Evolutionary conservation across 2,113 vertebrate species (phyloP), one percentile per base, ranked within the genome.

Genomic region (Puffinus mauretanicus): DNA sequence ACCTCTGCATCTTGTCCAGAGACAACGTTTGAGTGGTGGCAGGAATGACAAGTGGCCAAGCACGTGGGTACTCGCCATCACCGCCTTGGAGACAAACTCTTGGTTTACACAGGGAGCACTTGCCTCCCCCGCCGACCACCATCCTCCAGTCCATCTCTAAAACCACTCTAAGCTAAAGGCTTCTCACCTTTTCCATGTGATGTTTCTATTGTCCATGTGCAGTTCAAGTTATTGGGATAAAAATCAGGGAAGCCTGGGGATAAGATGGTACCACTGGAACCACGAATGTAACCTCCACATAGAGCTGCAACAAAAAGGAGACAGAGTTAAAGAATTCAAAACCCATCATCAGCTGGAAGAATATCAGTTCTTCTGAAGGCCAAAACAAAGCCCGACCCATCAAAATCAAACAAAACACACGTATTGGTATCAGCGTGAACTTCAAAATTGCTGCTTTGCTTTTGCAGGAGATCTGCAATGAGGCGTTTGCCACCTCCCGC

Each of bases 211-310:
- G 99, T 97, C 99, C 99, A 99, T 0, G 99, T 99, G 97, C 99
- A 99, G 98, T 99, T 99, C 97, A 99, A 96, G 97, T 99, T 99
- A 97, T 99, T 99, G 10, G 99, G 99, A 96, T 99, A 99, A 96
- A 99, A 99, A 94, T 99, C 99, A 34, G 99, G 99, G 92, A 99
- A 99, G 32, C 99, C 99, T 18, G 99, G 99, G 14, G 99, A 99
- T 55, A 99, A 96, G 96, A 99, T 99, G 95, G 99, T 99, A 36
- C 99, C 99, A 13, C 97, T 97, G 97, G 99, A 99, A 64, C 99
- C 99, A 93, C 98, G 99, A 86, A 99, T 99, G 94, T 99, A 99
- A 60, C 99, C 99, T 47, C 99, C 99, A n/a, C 99, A 99, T 7
- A 99, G 98, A 17, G 99, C 99, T 99, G 96, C 0, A 26, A 76